Conservation (phyloP, 2,797 vertebrate genomes). For the Sebastes hubbsi region DNA sequence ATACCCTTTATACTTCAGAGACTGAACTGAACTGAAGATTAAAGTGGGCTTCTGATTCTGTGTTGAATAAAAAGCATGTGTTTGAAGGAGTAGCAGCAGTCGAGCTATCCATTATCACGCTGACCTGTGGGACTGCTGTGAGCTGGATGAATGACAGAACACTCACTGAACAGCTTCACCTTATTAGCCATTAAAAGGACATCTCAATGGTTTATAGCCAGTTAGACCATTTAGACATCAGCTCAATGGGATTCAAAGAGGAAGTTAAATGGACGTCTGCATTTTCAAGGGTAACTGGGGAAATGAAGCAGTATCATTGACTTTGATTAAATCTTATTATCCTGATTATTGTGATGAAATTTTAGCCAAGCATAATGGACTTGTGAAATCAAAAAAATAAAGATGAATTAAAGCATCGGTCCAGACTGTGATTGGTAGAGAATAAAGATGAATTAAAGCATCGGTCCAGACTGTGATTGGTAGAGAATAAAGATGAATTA, state of each 20-base stretch:
- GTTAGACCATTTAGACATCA: neutral
- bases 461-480: no score
- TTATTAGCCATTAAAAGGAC: constrained; percentile 1
- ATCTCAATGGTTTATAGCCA: neutral
- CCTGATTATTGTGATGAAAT: neutral
- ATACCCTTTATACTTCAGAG: no score
- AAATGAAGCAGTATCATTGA: neutral
- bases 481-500: no score
- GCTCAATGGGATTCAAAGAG: neutral
- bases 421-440: no score
- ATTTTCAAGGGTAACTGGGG: neutral
- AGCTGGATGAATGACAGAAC: constrained; percentile 1
- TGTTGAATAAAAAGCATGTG: neutral
- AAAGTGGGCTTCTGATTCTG: constrained; percentile 25
- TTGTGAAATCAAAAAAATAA: neutral
- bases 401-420: no score
- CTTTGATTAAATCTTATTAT: neutral
- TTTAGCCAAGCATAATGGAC: neutral
- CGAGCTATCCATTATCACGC: neutral
- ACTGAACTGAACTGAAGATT: neutral
- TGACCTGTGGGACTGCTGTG: constrained; percentile 10
- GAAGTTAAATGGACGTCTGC: neutral
- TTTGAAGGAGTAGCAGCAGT: neutral
- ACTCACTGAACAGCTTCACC: neutral
- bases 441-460: no score